A percentile compares a stretch with the other conserved stretches of the same genome.
Conservation (phyloP, 1,140 invertebrate genomes). For the Cydia strobilella region DNA sequence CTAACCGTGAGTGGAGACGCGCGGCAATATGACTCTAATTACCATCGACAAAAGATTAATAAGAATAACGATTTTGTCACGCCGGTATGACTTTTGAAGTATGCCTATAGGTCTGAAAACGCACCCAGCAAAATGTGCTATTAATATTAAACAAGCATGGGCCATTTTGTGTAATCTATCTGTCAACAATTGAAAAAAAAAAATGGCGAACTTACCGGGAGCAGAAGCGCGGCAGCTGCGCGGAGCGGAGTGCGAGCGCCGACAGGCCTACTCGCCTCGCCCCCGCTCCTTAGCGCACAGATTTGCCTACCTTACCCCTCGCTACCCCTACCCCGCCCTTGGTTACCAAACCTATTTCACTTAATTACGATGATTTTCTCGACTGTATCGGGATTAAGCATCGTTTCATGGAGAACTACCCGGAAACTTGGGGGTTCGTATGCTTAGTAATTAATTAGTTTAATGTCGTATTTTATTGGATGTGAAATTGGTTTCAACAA, state of each 20-base stretch:
- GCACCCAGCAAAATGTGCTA: neutral
- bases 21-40: neutral
- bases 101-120: neutral
- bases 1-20: neutral
- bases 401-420: constrained; percentile 7
- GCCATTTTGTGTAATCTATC: neutral
- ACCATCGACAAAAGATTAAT: too few species aligned
- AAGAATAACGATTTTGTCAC: too few species aligned
- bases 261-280: constrained; percentile 46
- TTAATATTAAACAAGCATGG: constrained; percentile 39
- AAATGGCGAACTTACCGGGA: constrained; percentile 49
- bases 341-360: constrained; percentile 42
- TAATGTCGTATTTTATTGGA: neutral
- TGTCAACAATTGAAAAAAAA: constrained; percentile 13
- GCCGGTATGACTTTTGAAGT: too few species aligned
- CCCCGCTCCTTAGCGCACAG: constrained; percentile 44
- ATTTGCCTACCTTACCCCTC: constrained; percentile 58
- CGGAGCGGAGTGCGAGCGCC: constrained; percentile 54
- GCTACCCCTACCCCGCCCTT: constrained; percentile 45
- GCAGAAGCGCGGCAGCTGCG: constrained; percentile 57
- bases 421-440: neutral
- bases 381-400: constrained; percentile 25
- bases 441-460: neutral
- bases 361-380: constrained; percentile 42
- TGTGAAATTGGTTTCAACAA: neutral